phyloP scores from a whole-genome alignment of 1,140 invertebrate genomes.

The Magallana gigas region DNA sequence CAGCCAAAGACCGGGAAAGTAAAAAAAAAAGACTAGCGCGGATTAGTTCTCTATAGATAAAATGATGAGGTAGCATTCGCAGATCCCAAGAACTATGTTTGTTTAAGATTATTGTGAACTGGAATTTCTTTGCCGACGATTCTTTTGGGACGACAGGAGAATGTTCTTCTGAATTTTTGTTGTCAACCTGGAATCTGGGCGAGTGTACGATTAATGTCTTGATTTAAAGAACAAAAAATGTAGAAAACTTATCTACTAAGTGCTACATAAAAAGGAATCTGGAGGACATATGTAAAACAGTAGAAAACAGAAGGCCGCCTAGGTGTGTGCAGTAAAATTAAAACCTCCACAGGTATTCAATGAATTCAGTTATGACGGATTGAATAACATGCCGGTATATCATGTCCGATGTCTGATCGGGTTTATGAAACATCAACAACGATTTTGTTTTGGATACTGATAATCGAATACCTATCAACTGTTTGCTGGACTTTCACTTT shows the following conservation, averaged over 20 bases:
- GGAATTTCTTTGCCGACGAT: not conserved
- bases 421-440: not conserved
- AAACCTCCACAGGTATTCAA: not conserved
- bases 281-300: slow-evolving; percentile 2
- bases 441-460: not conserved
- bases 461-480: not conserved
- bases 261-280: not conserved
- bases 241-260: not conserved
- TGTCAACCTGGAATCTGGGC: slow-evolving; percentile 2
- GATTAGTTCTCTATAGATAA: not conserved
- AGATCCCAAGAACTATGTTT: not conserved
- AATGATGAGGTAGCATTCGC: not conserved
- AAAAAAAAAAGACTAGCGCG: not conserved
- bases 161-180: slow-evolving; percentile 22
- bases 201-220: slow-evolving; percentile 2
- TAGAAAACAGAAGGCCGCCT: not conserved
- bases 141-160: slow-evolving; percentile 29
- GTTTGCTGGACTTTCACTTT: not conserved
- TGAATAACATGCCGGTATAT: slow-evolving; percentile 4
- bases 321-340: slow-evolving; percentile 21
- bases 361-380: not conserved
- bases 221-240: slow-evolving; percentile 19
- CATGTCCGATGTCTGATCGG: not conserved
- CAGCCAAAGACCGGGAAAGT: not conserved
- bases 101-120: slow-evolving; percentile 28